Evolutionary conservation across 2,888 invertebrate species (phyloP), one percentile per base, ranked within the genome.

Genomic region (Temnothorax unifasciatus): DNA sequence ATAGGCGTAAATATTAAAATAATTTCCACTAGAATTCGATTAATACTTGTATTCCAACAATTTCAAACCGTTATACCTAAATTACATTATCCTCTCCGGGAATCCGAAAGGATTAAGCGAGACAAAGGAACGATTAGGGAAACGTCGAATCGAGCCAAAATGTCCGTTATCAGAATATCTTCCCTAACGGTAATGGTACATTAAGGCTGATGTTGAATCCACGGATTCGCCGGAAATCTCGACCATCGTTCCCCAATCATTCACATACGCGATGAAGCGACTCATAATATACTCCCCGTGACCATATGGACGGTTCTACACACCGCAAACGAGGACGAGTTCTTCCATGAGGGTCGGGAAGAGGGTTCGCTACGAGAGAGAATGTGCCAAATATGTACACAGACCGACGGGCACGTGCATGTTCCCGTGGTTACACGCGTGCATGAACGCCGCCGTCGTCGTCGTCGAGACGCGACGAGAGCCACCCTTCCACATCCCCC

Each of bases 311-410:
- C 57, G 15, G 21, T 29, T 21, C n/a, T 64, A 18, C 57, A 18
- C 21, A 57, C 57, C 57, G 77, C 82, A 83, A 83, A 83, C 66
- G 82, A 75, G 63, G 6, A 66, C 18, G 44, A 69, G 83, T 79
- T 83, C 79, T 68, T 79, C 59, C 18, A 34, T 34, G 38, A 15
- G 38, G 59, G 18, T n/a, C 13, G 34, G 21, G 15, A 54, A n/a
- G 29, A 47, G 38, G 21, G 68, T 41, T 74, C 25, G 52, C 63
- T 41, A 41, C 15, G 66, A 25, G 66, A 76, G 59, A 75, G 47
- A 44, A 34, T 8, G 79, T 83, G 64, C 59, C 83, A 83, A 82
- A 83, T 83, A 79, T 83, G 83, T 81, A 81, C 81, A 81, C 59
- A 81, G 81, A 52, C 41, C 59, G 59, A 81, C 38, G 61, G 50